A percentile compares a stretch with the other conserved stretches of the same genome.
phyloP scores from a whole-genome alignment of 1,140 invertebrate genomes.

The Aradophagus sp. region DNA sequence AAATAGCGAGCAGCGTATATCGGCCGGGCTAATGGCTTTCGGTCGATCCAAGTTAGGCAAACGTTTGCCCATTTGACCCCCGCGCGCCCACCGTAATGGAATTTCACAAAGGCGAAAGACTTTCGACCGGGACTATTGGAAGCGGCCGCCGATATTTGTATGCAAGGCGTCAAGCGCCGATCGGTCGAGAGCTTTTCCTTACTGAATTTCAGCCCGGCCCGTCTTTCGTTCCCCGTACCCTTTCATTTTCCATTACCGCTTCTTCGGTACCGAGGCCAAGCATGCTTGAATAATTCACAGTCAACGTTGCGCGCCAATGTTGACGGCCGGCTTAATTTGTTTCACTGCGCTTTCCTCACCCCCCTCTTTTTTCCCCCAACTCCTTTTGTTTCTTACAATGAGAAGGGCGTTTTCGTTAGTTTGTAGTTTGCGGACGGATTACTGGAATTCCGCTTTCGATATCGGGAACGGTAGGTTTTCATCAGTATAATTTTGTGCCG shows the following conservation, averaged over 20 bases:
- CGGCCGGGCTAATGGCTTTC: constrained; percentile 44
- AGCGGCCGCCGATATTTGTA: constrained; percentile 46
- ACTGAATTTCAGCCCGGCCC: too few relatives aligned
- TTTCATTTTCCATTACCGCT: constrained; percentile 1
- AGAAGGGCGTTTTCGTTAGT: too few relatives aligned
- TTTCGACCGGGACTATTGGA: constrained; percentile 45
- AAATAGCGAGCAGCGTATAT: constrained; percentile 30
- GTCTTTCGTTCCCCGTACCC: constrained; percentile 16
- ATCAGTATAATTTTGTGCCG: too few relatives aligned
- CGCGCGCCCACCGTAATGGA: constrained; percentile 41
- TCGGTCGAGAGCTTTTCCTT: constrained; percentile 30
- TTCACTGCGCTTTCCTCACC: too few relatives aligned
- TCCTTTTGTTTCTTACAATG: too few relatives aligned
- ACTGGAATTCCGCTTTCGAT: too few relatives aligned
- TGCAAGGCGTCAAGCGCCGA: constrained; percentile 28
- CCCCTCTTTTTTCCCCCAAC: too few relatives aligned
- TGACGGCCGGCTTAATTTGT: constrained; percentile 4
- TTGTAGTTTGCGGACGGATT: too few relatives aligned
- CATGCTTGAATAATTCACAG: constrained; percentile 34
- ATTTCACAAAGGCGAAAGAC: constrained; percentile 51
- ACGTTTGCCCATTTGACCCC: constrained; percentile 46
- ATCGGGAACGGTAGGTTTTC: too few relatives aligned
- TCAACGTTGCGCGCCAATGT: not conserved
- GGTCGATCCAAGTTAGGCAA: constrained; percentile 51
- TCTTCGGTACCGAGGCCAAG: constrained; percentile 23